Conservation (phyloP, 1,140 invertebrate species). For the Aphis craccivora region DNA sequence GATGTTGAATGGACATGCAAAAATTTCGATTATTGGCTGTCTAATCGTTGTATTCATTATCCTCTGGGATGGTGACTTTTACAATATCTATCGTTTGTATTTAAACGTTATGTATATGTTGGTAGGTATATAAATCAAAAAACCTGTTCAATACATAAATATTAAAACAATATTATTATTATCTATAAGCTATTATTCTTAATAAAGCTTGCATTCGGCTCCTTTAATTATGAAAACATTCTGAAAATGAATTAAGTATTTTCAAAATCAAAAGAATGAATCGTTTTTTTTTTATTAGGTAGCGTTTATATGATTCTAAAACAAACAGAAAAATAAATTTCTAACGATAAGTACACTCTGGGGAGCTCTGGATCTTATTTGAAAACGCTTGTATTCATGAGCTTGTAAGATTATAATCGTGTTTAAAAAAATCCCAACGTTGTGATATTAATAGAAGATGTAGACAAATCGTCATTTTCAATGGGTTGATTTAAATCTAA, state of each 20-base stretch:
- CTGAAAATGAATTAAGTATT: background rate
- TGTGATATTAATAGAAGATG: background rate
- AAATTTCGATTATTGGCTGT: background rate
- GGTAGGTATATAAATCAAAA: background rate
- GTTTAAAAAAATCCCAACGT: background rate
- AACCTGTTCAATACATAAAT: background rate
- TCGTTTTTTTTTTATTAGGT: background rate
- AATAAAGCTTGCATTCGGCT: background rate
- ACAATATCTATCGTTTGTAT: background rate
- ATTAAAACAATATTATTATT: background rate
- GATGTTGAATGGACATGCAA: background rate
- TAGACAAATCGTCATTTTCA: background rate
- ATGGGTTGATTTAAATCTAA: background rate
- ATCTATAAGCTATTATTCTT: background rate
- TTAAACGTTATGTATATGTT: background rate
- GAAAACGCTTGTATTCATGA: background rate
- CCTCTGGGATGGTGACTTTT: background rate
- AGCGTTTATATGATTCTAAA: background rate
- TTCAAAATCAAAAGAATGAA: background rate
- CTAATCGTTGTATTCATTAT: background rate
- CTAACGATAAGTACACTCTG: background rate
- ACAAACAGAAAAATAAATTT: background rate
- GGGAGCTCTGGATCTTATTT: background rate
- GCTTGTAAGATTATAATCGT: background rate
- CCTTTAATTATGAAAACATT: background rate